Evolutionary conservation across 1,140 invertebrate species (phyloP), one percentile per base, ranked within the genome.

Genomic region (Meloidogyne chitwoodi): DNA sequence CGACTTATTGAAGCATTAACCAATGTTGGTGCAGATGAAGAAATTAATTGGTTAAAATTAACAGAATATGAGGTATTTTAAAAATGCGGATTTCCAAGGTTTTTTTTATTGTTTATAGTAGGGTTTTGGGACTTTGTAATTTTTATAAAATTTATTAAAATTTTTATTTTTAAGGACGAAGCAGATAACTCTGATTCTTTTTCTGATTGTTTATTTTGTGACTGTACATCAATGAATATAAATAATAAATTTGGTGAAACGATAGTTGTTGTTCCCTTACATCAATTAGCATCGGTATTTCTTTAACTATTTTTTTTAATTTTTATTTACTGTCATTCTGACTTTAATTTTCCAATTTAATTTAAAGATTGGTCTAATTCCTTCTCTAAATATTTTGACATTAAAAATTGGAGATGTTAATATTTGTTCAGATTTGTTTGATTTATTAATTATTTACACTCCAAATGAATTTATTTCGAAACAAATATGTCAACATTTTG

Each of bases 401-500:
- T 38, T 82, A 24, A 76, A 71, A 61, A 80, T 82, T 38, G 81
- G 81, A 19, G 74, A 77, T 16, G 31, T 66, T 22, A 41, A 56
- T 11, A 26, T 16, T 8, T 27, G 19, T 16, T 29, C 16, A 10
- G 79, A 79, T 38, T 41, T 80, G 3, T 83, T 76, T 44, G 79
- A 82, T 71, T 64, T 62, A 26, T 4, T 31, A 16, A 62, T 26
- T 63, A 64, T 64, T 14, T 22, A 16, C 64, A 12, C 14, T 62
- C 14, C 10, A 63, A 75, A 12, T 76, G 41, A 84, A 80, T 62
- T 41, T 44, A 74, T 83, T 11, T 80, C 81, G 16, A 65, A 82
- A 24, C 34, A 82, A 65, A 82, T 82, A 16, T 82, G 82, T 63
- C n/a, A 81, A n/a, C 79, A 82, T 44, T 79, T 82, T 73, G 81